These are phyloP conservation scores for Rhegmatorhina hoffmannsi DNA, from an alignment of 2,113 vertebrate species.

Conservation along the genomic window DNA sequence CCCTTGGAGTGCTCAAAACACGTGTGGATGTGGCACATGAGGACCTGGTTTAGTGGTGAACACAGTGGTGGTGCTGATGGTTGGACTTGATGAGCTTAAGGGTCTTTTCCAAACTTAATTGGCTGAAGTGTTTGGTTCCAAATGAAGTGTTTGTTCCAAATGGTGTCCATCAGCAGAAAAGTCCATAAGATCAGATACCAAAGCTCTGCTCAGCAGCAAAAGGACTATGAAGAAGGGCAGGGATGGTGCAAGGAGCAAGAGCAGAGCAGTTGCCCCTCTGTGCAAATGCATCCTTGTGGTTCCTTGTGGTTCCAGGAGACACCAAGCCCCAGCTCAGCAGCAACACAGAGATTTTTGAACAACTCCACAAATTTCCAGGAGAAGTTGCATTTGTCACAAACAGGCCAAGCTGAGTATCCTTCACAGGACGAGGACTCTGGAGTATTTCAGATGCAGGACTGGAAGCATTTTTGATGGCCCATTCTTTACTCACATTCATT, in stretches of 20 bases:
- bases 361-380: neutral
- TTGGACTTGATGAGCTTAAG: neutral
- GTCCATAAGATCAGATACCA: neutral
- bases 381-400: neutral
- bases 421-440: neutral
- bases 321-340: neutral
- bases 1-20: neutral
- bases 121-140: neutral
- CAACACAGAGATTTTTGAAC: neutral
- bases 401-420: neutral
- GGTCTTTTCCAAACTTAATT: neutral
- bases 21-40: neutral
- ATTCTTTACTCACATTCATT: constrained; percentile 46
- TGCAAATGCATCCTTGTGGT: neutral
- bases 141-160: neutral
- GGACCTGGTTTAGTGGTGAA: neutral
- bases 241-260: neutral
- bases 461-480: constrained; percentile 28
- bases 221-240: neutral
- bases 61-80: neutral
- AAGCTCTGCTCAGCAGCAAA: neutral
- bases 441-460: constrained; percentile 34
- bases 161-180: neutral
- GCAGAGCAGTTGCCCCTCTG: neutral
- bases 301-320: neutral